These are phyloP conservation scores for Spea bombifrons DNA, from an alignment of 2,113 vertebrate genomes.

Conservation along the genomic window DNA sequence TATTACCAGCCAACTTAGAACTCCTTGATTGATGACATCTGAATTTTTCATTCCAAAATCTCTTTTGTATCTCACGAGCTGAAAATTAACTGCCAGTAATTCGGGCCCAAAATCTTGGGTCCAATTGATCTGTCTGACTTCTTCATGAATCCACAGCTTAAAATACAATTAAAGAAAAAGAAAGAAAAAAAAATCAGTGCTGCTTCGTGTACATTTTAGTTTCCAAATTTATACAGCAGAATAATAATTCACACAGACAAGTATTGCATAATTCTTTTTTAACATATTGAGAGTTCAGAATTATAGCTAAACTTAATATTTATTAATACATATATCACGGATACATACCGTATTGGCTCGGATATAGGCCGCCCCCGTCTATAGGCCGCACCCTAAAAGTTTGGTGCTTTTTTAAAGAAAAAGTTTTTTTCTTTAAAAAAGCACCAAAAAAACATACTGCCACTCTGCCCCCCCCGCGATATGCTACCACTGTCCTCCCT, in stretches of 20 bases:
- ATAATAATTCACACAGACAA: neutral
- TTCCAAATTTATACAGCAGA: neutral
- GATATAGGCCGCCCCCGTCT: too few relatives aligned
- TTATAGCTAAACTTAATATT: too few relatives aligned
- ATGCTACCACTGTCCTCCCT: too few relatives aligned
- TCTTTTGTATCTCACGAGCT: slow-evolving; percentile 15
- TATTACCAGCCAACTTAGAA: slow-evolving; percentile 20
- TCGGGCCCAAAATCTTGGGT: slow-evolving; percentile 27
- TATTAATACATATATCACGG: too few relatives aligned
- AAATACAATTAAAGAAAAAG: slow-evolving; percentile 12
- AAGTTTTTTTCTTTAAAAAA: too few relatives aligned
- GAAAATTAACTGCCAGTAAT: slow-evolving; percentile 17
- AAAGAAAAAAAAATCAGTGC: slow-evolving; percentile 3
- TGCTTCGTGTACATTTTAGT: neutral
- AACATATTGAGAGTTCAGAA: too few relatives aligned
- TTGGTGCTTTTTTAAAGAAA: too few relatives aligned
- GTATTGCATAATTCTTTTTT: too few relatives aligned
- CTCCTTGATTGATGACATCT: slow-evolving; percentile 28
- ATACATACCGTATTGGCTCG: too few relatives aligned
- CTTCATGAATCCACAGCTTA: slow-evolving; percentile 19
- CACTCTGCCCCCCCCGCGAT: too few relatives aligned
- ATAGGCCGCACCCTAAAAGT: too few relatives aligned
- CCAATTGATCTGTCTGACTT: slow-evolving; percentile 27
- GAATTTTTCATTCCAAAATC: slow-evolving; percentile 31
- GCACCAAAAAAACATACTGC: too few relatives aligned